Percentiles rank a stretch among this genome's conserved stretches.
phyloP scores from a whole-genome alignment of 2,113 vertebrate genomes.

The Urocynchramus pylzowi region DNA sequence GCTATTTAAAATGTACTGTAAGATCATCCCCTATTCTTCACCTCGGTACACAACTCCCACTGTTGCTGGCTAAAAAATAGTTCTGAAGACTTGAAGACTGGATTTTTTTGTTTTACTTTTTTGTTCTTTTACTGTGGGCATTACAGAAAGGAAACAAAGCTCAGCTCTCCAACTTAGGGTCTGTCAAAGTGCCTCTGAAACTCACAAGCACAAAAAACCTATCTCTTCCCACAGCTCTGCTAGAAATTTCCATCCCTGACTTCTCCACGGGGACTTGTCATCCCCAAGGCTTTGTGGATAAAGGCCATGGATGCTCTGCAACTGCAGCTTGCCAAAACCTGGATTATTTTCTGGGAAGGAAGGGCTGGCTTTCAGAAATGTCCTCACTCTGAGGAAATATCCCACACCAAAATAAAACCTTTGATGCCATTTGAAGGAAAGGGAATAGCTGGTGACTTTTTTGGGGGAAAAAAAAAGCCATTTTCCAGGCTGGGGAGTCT shows the following conservation, averaged over 20 bases:
- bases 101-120: neutral
- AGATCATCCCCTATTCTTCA: neutral
- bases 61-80: neutral
- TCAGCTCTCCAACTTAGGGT: neutral
- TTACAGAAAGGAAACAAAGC: neutral
- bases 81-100: neutral
- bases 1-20: neutral
- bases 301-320: neutral
- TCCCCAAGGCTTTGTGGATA: neutral
- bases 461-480: fast-evolving
- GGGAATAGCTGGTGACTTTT: neutral
- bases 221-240: neutral
- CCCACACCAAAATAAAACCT: neutral
- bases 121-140: neutral
- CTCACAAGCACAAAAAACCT: neutral
- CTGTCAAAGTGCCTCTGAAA: constrained; percentile 6
- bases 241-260: constrained; percentile 19
- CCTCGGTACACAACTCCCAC: neutral
- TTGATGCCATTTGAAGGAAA: neutral
- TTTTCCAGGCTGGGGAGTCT: neutral
- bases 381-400: neutral
- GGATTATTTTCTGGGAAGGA: neutral
- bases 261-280: neutral
- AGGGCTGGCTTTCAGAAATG: neutral
- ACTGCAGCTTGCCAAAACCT: neutral